Conservation (phyloP, 2,888 invertebrate species). For the Tetragonula carbonaria region DNA sequence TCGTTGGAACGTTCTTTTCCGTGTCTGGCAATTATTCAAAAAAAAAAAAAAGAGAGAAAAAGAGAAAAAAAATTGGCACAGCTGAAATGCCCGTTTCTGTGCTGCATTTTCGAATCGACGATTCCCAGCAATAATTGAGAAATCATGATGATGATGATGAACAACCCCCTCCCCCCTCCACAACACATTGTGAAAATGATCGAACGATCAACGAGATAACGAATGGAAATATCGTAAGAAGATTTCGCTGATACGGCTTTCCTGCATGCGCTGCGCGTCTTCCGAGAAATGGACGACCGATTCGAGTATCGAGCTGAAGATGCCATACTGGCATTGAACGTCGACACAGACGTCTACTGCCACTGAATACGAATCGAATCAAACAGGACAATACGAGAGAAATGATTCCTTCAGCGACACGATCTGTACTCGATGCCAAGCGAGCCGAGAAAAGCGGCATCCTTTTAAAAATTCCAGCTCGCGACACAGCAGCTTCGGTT, state of each 20-base stretch:
- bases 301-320: slow-evolving; percentile 27
- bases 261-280: slow-evolving; percentile 32
- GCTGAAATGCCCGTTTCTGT: not conserved
- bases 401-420: slow-evolving; percentile 21
- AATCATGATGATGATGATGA: not conserved
- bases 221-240: not conserved
- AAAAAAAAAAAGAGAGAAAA: too few species aligned
- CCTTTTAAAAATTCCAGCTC: not conserved
- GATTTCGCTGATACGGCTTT: slow-evolving; percentile 21
- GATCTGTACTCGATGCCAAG: slow-evolving; percentile 7
- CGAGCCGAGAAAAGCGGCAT: not conserved
- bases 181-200: not conserved
- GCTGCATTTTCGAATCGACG: not conserved
- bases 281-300: slow-evolving; percentile 32
- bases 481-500: too few species aligned
- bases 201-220: not conserved
- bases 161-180: not conserved
- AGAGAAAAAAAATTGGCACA: too few species aligned
- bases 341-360: slow-evolving; percentile 31
- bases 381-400: slow-evolving; percentile 3
- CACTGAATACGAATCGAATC: slow-evolving; percentile 51
- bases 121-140: not conserved
- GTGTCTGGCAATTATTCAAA: not conserved
- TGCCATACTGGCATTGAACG: slow-evolving; percentile 53
- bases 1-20: not conserved